phyloP scores from a whole-genome alignment of 2,113 vertebrate species.

The Actinemys pallida region DNA sequence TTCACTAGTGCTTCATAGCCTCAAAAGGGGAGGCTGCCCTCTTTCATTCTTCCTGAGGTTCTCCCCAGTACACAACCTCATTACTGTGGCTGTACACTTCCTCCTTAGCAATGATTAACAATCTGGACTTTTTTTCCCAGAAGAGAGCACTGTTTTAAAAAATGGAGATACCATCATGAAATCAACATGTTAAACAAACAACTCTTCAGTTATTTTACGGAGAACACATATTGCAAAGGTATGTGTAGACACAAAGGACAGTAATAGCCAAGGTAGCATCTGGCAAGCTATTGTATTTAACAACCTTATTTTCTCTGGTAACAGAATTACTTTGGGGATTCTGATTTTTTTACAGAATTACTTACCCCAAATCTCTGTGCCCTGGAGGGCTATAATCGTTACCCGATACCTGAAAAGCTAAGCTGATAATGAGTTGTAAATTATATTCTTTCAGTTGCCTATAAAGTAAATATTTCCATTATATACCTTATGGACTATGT shows the following conservation, averaged over 20 bases:
- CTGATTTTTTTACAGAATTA: background rate
- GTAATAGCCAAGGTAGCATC: background rate
- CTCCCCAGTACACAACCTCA: background rate
- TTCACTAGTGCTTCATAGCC: background rate
- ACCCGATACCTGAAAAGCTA: conserved; percentile 40
- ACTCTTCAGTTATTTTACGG: background rate
- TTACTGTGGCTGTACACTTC: background rate
- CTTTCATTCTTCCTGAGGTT: background rate
- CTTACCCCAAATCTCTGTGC: background rate
- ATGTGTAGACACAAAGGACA: background rate
- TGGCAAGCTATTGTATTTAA: background rate
- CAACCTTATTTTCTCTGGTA: background rate
- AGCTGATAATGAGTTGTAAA: background rate
- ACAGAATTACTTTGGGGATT: background rate
- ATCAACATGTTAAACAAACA: background rate
- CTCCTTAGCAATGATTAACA: background rate
- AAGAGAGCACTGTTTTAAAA: background rate
- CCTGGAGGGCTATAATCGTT: background rate
- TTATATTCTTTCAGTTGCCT: background rate
- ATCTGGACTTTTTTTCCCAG: background rate
- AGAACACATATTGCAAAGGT: background rate
- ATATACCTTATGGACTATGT: background rate
- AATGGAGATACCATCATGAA: background rate
- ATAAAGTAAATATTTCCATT: conserved; percentile 27
- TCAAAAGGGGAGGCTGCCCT: background rate